Percentiles rank a stretch among this genome's conserved stretches.
Evolutionary conservation across 2,113 vertebrate species (phyloP).

Genomic region (Myrmecobius fasciatus): DNA sequence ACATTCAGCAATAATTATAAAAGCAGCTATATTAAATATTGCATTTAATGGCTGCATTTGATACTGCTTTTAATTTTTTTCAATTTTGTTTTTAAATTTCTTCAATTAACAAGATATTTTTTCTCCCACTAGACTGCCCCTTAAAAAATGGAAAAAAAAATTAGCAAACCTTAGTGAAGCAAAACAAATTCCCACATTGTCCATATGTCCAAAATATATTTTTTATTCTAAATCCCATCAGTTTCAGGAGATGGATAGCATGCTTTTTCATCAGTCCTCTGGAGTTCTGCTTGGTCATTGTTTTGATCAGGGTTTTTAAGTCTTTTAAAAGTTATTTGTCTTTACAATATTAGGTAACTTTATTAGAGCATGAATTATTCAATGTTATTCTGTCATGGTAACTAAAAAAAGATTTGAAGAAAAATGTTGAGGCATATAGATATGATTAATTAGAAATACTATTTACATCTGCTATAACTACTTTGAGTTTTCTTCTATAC

Average conservation of each 20-base stretch:
- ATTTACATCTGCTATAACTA: slow-evolving; percentile 40
- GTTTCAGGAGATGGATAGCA: neutral
- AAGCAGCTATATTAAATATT: slow-evolving; percentile 44
- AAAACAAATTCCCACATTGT: neutral
- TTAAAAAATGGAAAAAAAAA: neutral
- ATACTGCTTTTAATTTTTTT: neutral
- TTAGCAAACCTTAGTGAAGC: neutral
- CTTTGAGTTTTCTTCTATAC: slow-evolving; percentile 44
- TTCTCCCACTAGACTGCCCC: neutral
- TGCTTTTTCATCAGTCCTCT: neutral
- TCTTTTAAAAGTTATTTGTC: neutral
- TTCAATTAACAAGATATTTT: neutral
- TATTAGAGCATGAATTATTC: slow-evolving; percentile 50
- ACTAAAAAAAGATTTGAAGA: slow-evolving; percentile 51
- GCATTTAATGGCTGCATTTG: slow-evolving; percentile 45
- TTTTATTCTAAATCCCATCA: neutral
- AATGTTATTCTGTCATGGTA: slow-evolving; percentile 53
- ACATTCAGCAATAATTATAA: slow-evolving; percentile 15
- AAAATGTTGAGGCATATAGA: slow-evolving; percentile 39
- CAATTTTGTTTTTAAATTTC: neutral
- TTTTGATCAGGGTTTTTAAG: neutral
- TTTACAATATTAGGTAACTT: neutral
- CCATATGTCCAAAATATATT: neutral
- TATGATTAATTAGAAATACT: slow-evolving; percentile 17
- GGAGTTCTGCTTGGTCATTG: neutral